Percentiles rank a stretch among this genome's conserved stretches.
Evolutionary conservation across 2,113 vertebrate genomes (phyloP).

Genomic region (Corythoichthys haematopterus): DNA sequence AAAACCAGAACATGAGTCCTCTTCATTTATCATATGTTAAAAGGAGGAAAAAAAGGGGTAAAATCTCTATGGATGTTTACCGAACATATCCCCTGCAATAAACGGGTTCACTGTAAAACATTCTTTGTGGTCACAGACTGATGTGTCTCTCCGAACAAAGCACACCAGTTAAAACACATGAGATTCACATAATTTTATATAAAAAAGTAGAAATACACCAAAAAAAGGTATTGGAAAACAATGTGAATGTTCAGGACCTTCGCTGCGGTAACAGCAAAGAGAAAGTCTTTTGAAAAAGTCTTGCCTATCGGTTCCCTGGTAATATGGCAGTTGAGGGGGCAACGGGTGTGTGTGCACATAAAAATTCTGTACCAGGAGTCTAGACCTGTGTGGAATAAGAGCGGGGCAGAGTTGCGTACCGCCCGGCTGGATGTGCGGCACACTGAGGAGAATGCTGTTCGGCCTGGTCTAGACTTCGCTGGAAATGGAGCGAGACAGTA

Average conservation of each 20-base stretch:
- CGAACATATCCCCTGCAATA: neutral
- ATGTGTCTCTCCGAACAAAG: neutral
- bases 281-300: slow-evolving; percentile 38
- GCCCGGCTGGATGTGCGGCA: slow-evolving; percentile 50
- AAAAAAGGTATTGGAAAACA: slow-evolving; percentile 14
- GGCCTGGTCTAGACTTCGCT: slow-evolving; percentile 74
- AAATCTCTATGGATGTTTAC: neutral
- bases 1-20: too few relatives aligned
- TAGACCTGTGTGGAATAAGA: slow-evolving; percentile 72
- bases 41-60: neutral
- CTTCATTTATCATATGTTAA: neutral
- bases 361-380: slow-evolving; percentile 16
- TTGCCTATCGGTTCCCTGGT: slow-evolving; percentile 70
- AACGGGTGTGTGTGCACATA: slow-evolving; percentile 1
- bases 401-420: slow-evolving; percentile 49
- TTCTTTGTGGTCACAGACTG: slow-evolving; percentile 24
- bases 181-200: slow-evolving; percentile 26
- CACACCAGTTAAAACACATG: slow-evolving; percentile 10
- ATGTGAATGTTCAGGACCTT: slow-evolving; percentile 6
- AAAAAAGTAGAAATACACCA: slow-evolving; percentile 24
- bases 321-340: slow-evolving; percentile 7
- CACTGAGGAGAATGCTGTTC: slow-evolving; percentile 55
- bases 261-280: slow-evolving; percentile 24
- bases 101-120: slow-evolving; percentile 11
- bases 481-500: slow-evolving; percentile 77